Evolutionary conservation across 64 coral and sea anemone species (phyloP), one percentile per base, ranked within the genome.

Genomic region (Dendronephthya gigantea): DNA sequence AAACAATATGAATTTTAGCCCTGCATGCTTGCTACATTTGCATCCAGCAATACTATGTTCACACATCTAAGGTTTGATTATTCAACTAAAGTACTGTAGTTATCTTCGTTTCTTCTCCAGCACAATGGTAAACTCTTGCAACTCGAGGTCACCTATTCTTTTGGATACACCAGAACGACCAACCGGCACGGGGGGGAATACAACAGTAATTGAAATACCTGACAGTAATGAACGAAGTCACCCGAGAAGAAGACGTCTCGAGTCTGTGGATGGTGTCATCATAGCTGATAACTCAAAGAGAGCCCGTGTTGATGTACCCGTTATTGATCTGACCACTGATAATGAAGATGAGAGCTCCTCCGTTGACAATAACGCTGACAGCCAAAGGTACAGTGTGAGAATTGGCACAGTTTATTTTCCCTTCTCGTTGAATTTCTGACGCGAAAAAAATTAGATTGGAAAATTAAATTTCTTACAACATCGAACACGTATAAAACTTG

Each of bases 81-180:
- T 11, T 45, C 4, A 45, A 45, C 11, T 11, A 6, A 6, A 6
- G 11, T 45, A 45, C 41, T 45, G 4, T 11, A 45, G n/a, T n/a
- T 45, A 45, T 4, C 41, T 45, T 45, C 11, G 41, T 4, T 45
- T 4, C 11, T 45, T n/a, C n/a, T n/a, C n/a, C n/a, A 62, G 19
- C 25, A 22, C 0, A 62, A 79, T 79, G 72, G 72, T 79, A 15
- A 79, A 79, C 72, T 34, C 72, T 5, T 79, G 72, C 29, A 79
- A 79, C 32, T 79, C 72, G 17, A 34, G 72, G 15, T 30, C 72
- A 79, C 72, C 72, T 5, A 79, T 79, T 36, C 27, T 79, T 16
- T 39, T 79, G 72, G 72, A 79, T 79, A 79, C 72, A 39, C 72
- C 72, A 36, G 72, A 79, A 79, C 72, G 36, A 34, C 27, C 30